These are phyloP conservation scores for Sebastes vulpes DNA, from an alignment of 2,797 vertebrate genomes.

Conservation along the genomic window DNA sequence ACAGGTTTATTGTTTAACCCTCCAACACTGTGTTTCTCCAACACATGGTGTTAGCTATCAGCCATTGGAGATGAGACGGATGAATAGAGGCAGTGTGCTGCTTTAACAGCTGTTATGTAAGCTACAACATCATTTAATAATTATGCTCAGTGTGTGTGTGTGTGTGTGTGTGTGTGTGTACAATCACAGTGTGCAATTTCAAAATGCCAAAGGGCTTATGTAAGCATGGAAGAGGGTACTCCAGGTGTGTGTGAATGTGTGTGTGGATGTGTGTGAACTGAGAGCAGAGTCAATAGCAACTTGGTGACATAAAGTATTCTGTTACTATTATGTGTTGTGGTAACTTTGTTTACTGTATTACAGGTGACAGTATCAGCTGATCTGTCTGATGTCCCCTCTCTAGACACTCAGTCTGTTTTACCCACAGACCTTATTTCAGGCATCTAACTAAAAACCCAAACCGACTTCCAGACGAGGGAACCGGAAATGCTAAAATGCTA, in stretches of 20 bases:
- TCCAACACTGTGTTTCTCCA: not conserved
- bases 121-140: constrained; percentile 19
- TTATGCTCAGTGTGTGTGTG: constrained; percentile 10
- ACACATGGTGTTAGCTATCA: not conserved
- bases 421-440: too few relatives aligned
- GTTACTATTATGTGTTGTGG: too few relatives aligned
- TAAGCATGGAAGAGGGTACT: not conserved
- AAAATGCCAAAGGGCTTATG: constrained; percentile 46
- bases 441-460: too few relatives aligned
- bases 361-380: too few relatives aligned
- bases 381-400: too few relatives aligned
- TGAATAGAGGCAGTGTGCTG: not conserved
- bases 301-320: not conserved
- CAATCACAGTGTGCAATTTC: not conserved
- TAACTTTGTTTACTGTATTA: too few relatives aligned
- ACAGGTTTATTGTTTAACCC: not conserved
- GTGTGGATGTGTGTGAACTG: not conserved
- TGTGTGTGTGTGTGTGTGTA: not conserved
- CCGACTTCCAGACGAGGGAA: too few relatives aligned
- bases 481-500: too few relatives aligned
- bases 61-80: not conserved
- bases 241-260: not conserved
- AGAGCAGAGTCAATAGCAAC: not conserved
- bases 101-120: constrained; percentile 35
- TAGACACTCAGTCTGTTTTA: too few relatives aligned